phyloP scores from a whole-genome alignment of 2,888 invertebrate species.

The Ochropleura leucogaster region DNA sequence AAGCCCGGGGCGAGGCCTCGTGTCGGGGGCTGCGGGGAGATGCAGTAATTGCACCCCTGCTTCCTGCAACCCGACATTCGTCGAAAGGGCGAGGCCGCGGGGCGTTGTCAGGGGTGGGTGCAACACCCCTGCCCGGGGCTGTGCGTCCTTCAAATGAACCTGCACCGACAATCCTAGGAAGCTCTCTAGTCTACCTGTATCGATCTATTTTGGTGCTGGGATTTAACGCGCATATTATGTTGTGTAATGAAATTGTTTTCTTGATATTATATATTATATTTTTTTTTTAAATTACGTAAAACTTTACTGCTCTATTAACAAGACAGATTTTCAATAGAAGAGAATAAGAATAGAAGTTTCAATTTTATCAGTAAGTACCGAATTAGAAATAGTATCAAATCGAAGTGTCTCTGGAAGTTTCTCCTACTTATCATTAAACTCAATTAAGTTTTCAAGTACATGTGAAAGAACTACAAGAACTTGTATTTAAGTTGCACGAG shows the following conservation, averaged over 20 bases:
- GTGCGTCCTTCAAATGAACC: slow-evolving; percentile 33
- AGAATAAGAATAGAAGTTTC: no score
- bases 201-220: slow-evolving; percentile 12
- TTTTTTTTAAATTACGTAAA: not conserved
- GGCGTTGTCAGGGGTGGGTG: slow-evolving; percentile 40
- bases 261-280: not conserved
- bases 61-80: not conserved
- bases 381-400: not conserved
- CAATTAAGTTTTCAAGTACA: not conserved
- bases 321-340: no score
- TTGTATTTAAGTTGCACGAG: not conserved
- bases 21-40: slow-evolving; percentile 11
- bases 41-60: slow-evolving; percentile 40
- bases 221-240: not conserved
- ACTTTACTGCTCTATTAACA: not conserved
- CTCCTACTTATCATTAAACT: not conserved
- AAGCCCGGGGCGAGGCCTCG: slow-evolving; percentile 2
- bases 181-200: slow-evolving; percentile 29
- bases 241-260: not conserved
- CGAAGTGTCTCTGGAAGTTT: not conserved
- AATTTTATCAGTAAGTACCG: not conserved
- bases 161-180: slow-evolving; percentile 23
- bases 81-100: slow-evolving; percentile 26
- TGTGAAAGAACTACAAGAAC: not conserved
- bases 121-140: slow-evolving; percentile 21